Percentiles rank a stretch among this genome's conserved stretches.
phyloP scores from a whole-genome alignment of 2,888 invertebrate species.

The Hipparchia sbordonii region DNA sequence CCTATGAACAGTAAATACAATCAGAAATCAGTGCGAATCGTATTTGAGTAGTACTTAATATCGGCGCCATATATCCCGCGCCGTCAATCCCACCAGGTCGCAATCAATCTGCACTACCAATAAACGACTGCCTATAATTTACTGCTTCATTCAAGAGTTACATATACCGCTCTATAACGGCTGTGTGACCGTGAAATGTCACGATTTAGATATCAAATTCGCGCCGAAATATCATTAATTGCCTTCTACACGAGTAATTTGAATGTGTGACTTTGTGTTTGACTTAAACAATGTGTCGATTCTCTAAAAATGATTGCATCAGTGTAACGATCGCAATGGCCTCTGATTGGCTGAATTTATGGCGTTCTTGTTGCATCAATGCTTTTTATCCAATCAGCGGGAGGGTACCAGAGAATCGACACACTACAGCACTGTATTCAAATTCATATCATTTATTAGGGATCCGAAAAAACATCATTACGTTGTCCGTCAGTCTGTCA shows the following conservation, averaged over 20 bases:
- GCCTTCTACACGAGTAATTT: background rate
- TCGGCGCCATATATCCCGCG: slow-evolving; percentile 26
- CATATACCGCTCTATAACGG: slow-evolving; percentile 25
- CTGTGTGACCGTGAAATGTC: slow-evolving; percentile 42
- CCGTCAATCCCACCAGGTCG: slow-evolving; percentile 40
- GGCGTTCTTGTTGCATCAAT: too few species aligned
- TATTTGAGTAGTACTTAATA: slow-evolving; percentile 23
- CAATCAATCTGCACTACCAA: slow-evolving; percentile 42
- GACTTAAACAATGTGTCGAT: too few species aligned
- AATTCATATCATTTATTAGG: too few species aligned
- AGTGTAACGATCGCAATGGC: too few species aligned
- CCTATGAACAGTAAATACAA: background rate
- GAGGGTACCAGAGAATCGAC: too few species aligned
- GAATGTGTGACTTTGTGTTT: background rate
- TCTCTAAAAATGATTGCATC: too few species aligned
- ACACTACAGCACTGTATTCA: too few species aligned
- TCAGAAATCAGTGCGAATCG: background rate
- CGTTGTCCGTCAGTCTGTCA: too few species aligned
- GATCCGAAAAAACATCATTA: too few species aligned
- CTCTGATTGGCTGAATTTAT: too few species aligned
- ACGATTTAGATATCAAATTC: slow-evolving; percentile 32
- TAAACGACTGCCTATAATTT: slow-evolving; percentile 42
- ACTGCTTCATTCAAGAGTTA: slow-evolving; percentile 27
- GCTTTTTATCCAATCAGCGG: too few species aligned
- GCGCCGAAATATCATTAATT: slow-evolving; percentile 14